These are phyloP conservation scores for Sminthurinus aureus DNA, from an alignment of 2,888 invertebrate species.

Conservation along the genomic window DNA sequence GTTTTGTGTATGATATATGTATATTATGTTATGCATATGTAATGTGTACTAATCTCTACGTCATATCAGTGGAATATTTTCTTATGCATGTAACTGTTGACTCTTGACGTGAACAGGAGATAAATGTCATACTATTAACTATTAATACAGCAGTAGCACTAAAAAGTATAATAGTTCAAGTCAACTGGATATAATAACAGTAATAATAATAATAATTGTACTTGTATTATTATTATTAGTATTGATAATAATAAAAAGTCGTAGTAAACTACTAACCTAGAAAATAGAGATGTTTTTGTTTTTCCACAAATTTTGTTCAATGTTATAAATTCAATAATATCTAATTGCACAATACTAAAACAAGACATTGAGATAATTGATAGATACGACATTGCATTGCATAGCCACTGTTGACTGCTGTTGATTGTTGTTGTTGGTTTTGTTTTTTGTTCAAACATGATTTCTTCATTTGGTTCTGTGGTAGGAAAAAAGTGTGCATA, in stretches of 20 bases:
- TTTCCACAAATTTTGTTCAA: neutral
- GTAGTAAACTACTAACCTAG: conserved; percentile 18
- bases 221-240: too few species aligned
- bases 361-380: too few species aligned
- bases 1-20: too few species aligned
- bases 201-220: neutral
- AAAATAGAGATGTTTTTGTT: neutral
- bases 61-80: neutral
- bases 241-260: neutral
- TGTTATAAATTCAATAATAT: neutral
- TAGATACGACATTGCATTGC: too few species aligned
- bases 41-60: neutral
- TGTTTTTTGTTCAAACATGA: too few species aligned
- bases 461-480: too few species aligned
- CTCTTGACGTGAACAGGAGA: neutral
- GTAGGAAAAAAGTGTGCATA: too few species aligned
- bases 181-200: neutral
- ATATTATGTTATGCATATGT: too few species aligned
- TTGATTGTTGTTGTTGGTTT: too few species aligned
- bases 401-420: too few species aligned
- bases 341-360: neutral
- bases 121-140: neutral
- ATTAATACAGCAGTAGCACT: neutral
- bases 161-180: neutral
- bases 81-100: neutral